Percentiles rank a stretch among this genome's conserved stretches.
phyloP scores from a whole-genome alignment of 2,888 invertebrate genomes.

The Drosophila koepferae region DNA sequence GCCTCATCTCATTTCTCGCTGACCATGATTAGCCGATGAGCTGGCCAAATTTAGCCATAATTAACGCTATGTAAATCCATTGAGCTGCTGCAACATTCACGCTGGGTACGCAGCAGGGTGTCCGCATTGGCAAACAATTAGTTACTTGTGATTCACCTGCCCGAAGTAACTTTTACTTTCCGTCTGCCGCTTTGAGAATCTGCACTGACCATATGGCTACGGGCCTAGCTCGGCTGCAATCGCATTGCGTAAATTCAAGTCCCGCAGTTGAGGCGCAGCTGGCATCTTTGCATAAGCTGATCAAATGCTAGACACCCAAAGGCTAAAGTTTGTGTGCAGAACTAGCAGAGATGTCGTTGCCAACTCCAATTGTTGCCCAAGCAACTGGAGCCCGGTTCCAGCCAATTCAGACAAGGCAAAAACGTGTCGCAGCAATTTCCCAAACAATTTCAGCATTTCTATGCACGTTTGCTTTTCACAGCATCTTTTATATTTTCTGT shows the following conservation, averaged over 20 bases:
- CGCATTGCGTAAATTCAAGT: constrained; percentile 61
- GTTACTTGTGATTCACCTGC: constrained; percentile 36
- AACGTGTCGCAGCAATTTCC: constrained; percentile 77
- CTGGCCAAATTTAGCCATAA: constrained; percentile 33
- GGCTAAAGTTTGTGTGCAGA: constrained; percentile 74
- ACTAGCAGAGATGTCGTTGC: constrained; percentile 45
- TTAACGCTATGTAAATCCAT: constrained; percentile 37
- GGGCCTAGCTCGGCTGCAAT: constrained; percentile 22
- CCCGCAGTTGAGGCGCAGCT: constrained; percentile 31
- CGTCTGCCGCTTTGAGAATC: constrained; percentile 61
- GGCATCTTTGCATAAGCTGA: constrained; percentile 67
- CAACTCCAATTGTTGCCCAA: constrained; percentile 37
- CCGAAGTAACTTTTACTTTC: constrained; percentile 65
- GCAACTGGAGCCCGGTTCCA: constrained; percentile 30
- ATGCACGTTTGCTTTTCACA: constrained; percentile 60
- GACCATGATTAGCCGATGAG: constrained; percentile 35
- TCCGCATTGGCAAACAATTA: constrained; percentile 25
- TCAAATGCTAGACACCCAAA: constrained; percentile 67
- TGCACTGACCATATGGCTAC: constrained; percentile 29
- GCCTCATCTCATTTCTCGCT: constrained; percentile 12
- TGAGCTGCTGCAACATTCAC: constrained; percentile 26
- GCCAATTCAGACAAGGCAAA: constrained; percentile 55
- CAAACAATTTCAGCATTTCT: constrained; percentile 74
- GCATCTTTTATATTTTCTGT: constrained; percentile 43
- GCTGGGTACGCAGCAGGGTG: constrained; percentile 43